Conservation (phyloP, 2,888 invertebrate genomes). For the Serripes groenlandicus region DNA sequence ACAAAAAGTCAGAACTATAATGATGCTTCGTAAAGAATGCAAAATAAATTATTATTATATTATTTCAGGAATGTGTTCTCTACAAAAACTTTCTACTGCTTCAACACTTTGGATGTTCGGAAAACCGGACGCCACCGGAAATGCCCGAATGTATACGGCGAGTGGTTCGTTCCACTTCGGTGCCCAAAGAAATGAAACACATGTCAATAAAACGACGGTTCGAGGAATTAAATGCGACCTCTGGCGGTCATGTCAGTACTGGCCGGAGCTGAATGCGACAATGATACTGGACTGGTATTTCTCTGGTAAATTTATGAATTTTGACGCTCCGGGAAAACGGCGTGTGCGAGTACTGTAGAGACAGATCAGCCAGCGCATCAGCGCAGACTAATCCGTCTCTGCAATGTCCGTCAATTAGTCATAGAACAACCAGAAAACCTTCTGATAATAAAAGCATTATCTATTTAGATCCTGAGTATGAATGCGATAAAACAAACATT, state of each 20-base stretch:
- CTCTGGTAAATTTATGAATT: conserved; percentile 63
- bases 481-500: too few relatives aligned
- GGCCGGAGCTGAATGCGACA: conserved; percentile 58
- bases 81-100: conserved; percentile 21
- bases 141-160: conserved; percentile 55
- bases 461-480: too few relatives aligned
- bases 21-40: too few relatives aligned
- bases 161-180: conserved; percentile 60
- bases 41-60: too few relatives aligned
- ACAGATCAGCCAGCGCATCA: too few relatives aligned
- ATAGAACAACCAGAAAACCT: too few relatives aligned
- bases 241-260: conserved; percentile 71
- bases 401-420: too few relatives aligned
- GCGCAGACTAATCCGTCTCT: too few relatives aligned
- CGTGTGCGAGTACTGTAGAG: too few relatives aligned
- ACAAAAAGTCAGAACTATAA: too few relatives aligned
- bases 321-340: neutral
- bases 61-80: conserved; percentile 60
- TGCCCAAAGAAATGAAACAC: conserved; percentile 52
- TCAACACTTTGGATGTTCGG: conserved; percentile 57
- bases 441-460: too few relatives aligned
- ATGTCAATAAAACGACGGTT: conserved; percentile 59
- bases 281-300: conserved; percentile 74
- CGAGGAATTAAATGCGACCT: conserved; percentile 68
- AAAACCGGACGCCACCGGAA: conserved; percentile 19